These are phyloP conservation scores for Mustela lutreola DNA, from an alignment of 2,113 vertebrate genomes.

Conservation along the genomic window DNA sequence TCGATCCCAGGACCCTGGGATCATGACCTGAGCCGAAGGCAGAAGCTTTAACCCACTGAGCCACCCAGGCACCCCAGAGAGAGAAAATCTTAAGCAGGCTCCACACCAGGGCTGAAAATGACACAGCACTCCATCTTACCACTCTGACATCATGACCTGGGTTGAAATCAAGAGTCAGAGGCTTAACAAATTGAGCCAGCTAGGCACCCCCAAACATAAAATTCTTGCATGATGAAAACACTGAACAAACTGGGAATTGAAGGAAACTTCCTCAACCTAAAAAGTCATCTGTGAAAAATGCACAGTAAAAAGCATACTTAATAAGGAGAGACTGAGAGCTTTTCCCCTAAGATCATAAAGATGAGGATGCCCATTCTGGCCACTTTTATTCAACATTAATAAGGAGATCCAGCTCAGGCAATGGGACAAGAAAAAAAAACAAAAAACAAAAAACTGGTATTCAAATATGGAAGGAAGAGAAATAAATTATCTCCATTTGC, in stretches of 20 bases:
- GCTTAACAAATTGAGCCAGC: too few species aligned
- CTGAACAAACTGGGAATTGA: background rate
- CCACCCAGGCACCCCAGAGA: too few species aligned
- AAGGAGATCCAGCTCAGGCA: background rate
- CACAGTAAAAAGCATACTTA: background rate
- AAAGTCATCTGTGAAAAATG: background rate
- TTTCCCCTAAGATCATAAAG: background rate
- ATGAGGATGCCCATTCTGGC: background rate
- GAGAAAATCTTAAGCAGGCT: too few species aligned
- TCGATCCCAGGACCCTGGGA: too few species aligned
- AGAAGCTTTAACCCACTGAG: too few species aligned
- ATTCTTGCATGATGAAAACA: background rate
- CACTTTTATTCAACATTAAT: background rate
- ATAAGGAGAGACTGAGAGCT: background rate
- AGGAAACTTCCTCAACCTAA: background rate
- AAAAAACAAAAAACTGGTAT: background rate
- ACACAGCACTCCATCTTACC: too few species aligned
- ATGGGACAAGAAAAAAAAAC: background rate
- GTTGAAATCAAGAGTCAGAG: too few species aligned
- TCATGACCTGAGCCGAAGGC: too few species aligned
- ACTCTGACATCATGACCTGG: too few species aligned
- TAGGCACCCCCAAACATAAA: background rate
- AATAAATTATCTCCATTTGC: background rate
- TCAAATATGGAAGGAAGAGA: background rate
- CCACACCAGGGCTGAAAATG: too few species aligned